These are phyloP conservation scores for Parus major DNA, from an alignment of 2,113 vertebrate species.

Conservation along the genomic window DNA sequence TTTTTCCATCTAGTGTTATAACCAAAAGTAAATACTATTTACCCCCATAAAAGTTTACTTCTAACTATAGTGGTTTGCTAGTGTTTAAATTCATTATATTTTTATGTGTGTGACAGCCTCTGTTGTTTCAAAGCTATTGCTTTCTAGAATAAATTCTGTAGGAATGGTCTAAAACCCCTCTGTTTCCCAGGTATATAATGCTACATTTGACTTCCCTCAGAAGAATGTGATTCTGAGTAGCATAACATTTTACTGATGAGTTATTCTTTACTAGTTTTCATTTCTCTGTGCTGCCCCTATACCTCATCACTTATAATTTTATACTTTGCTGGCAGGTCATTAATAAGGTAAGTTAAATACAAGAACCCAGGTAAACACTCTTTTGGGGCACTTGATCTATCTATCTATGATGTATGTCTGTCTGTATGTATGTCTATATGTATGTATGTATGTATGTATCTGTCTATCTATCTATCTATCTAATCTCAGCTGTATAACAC, in stretches of 20 bases:
- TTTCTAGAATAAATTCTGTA: not conserved
- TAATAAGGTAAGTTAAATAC: not conserved
- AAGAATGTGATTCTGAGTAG: not conserved
- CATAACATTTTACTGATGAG: not conserved
- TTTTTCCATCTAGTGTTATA: not conserved
- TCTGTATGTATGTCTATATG: not conserved
- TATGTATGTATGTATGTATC: not conserved
- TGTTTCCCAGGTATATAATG: not conserved
- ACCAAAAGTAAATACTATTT: not conserved
- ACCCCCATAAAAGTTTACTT: not conserved
- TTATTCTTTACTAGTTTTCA: not conserved
- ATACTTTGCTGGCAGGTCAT: not conserved
- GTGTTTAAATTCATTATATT: not conserved
- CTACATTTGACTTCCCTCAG: not conserved
- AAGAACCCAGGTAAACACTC: not conserved
- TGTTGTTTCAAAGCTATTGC: not conserved
- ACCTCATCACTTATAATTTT: not conserved
- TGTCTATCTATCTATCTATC: not conserved
- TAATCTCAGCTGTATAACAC: not conserved
- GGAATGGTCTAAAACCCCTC: not conserved
- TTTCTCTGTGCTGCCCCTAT: not conserved
- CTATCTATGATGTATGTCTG: not conserved
- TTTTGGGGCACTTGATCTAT: not conserved
- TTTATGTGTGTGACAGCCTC: not conserved
- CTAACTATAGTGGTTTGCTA: not conserved